Evolutionary conservation across 92 coral and sea anemone species (phyloP), one percentile per base, ranked within the genome.

Genomic region (Diadumene lineata): DNA sequence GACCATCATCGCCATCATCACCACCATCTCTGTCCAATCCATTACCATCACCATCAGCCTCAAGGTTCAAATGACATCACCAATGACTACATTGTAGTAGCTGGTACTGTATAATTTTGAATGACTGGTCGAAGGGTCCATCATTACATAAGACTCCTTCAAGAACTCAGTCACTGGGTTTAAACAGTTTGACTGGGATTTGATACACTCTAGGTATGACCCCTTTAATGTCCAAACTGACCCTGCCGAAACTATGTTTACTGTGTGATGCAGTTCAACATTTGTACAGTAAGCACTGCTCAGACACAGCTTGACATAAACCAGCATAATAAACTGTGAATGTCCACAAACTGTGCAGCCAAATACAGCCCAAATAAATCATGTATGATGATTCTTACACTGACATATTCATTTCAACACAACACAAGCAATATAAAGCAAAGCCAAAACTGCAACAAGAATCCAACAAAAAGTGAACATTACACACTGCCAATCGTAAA

Each of bases 111-210:
- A 23, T 19, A 56, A 58, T 85, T 89, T 89, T 89, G 91, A 43
- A 43, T 82, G 88, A 75, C 84, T 51, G 86, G 88, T 66, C 75
- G 64, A 73, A 66, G 64, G 24, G 50, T 58, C 50, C n/a, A 19
- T 43, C 61, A 32, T 68, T 64, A 18, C 10, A 16, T 0, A 31
- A 26, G 43, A 63, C 38, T 18, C 33, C 50, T 64, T 74, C 50
- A 64, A 73, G 72, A n/a, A 27, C 19, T 86, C 88, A 86, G 89
- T 78, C 97, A 88, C 68, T 70, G 98, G 98, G 98, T 94, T 94
- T 72, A 94, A 94, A 94, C 98, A 94, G 92, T 74, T 82, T 73
- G 85, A 89, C 96, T 68, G 89, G 90, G 88, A 91, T 94, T 74
- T 83, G 78, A 78, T 78, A 77, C 91, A 60, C 72, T 55, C 71